Percentiles rank a stretch among this genome's conserved stretches.
phyloP scores from a whole-genome alignment of 2,888 invertebrate species.

The Drosophila maculinotata region DNA sequence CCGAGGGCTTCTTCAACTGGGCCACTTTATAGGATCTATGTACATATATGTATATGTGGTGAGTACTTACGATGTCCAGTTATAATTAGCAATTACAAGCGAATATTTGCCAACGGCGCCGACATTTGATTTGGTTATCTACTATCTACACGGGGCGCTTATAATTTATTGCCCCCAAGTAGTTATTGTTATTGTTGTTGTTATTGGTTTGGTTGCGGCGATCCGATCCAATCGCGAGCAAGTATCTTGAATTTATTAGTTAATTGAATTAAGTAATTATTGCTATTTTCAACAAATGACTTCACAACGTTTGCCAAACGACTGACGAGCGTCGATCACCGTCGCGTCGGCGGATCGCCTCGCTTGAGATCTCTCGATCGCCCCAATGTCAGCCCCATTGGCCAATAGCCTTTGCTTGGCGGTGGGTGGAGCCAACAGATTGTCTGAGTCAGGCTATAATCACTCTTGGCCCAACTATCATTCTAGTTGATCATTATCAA shows the following conservation, averaged over 20 bases:
- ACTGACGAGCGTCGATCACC: constrained; percentile 30
- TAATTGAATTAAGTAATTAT: constrained; percentile 76
- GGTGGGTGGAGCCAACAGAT: constrained; percentile 43
- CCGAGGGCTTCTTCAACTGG: constrained; percentile 7
- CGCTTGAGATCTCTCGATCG: constrained; percentile 41
- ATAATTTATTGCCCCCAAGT: constrained; percentile 56
- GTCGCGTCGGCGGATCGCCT: constrained; percentile 10
- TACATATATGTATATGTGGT: neutral
- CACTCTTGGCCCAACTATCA: constrained; percentile 8
- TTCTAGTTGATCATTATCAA: constrained; percentile 12
- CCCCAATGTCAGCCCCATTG: constrained; percentile 48
- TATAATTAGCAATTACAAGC: constrained; percentile 72
- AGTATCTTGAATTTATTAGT: constrained; percentile 68
- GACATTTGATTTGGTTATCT: constrained; percentile 23
- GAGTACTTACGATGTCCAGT: constrained; percentile 15
- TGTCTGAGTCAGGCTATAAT: constrained; percentile 23
- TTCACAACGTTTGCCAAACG: constrained; percentile 54
- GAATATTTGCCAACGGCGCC: constrained; percentile 31
- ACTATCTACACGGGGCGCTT: constrained; percentile 30
- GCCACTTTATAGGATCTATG: neutral
- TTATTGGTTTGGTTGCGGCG: too few relatives aligned
- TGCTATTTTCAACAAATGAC: constrained; percentile 69
- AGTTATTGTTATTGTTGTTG: constrained; percentile 18
- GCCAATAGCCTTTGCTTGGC: constrained; percentile 13
- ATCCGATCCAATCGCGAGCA: constrained; percentile 23